Base-by-base conservation (phyloP, 2,113 vertebrate species). In the Pituophis catenifer region DNA sequence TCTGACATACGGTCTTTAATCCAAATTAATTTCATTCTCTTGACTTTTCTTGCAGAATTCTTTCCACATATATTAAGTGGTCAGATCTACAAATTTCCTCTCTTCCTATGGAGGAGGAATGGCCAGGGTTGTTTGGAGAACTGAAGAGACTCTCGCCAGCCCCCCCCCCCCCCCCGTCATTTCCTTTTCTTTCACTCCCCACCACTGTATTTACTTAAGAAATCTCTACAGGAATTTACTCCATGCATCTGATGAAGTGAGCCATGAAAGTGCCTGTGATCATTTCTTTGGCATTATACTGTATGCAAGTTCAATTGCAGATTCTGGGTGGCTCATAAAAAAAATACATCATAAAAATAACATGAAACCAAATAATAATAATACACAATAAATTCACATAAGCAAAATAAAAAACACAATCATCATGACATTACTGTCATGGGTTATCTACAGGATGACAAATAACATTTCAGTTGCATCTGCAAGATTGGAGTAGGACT, bases 101-200 rank as follows among this genome's bases (percentile, higher is more conserved):
- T 70, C 26, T 70, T n/a, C 29, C 12, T 13, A 70, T 6, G 62
- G 26, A n/a, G 29, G n/a, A 38, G 17, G 70, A 81, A 38, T 38
- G 70, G 70, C 17, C 15, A 81, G 70, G 33, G n/a, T 3, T 75
- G 2, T 75, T 75, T 75, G 29, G n/a, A 75, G n/a, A 75, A 13
- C 15, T 75, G 65, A 75, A 33, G 12, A 15, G 15, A 33, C 13
- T 75, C 65, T 33, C n/a, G 13, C 65, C 65, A 75, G 15, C 65
- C 0, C 6, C n/a, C 1, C n/a, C 2, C 7, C 1, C 26, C 8
- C 29, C 11, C 4, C 11, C 15, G 1, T 38, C 15, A 81, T 81
- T 81, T 38, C 62, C 62, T 70, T 70, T 70, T 15, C 29, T 29
- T 13, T 17, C 70, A 38, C 17, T 81, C 33, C n/a, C 70, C 17